phyloP scores from a whole-genome alignment of 2,113 vertebrate species.

The human region GRCh38 chr6:113237501-113238000 shows the following conservation, averaged over 20 bases:
- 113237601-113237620: neutral
- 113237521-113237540: neutral
- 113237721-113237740: neutral
- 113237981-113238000: neutral
- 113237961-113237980: neutral
- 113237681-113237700: neutral
- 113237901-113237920: neutral
- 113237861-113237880: neutral
- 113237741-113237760: neutral
- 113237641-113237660: neutral
- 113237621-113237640: neutral
- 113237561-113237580: neutral
- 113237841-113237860: neutral
- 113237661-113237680: neutral
- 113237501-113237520: neutral
- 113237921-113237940: neutral
- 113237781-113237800: neutral
- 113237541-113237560: neutral
- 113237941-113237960: neutral
- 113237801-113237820: neutral
- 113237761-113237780: neutral
- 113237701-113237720: neutral
- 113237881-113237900: neutral
- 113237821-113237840: neutral
- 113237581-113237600: neutral